Percentiles rank a stretch among this genome's conserved stretches.
phyloP scores from a whole-genome alignment of 2,888 invertebrate genomes.

The Spialia ferax region DNA sequence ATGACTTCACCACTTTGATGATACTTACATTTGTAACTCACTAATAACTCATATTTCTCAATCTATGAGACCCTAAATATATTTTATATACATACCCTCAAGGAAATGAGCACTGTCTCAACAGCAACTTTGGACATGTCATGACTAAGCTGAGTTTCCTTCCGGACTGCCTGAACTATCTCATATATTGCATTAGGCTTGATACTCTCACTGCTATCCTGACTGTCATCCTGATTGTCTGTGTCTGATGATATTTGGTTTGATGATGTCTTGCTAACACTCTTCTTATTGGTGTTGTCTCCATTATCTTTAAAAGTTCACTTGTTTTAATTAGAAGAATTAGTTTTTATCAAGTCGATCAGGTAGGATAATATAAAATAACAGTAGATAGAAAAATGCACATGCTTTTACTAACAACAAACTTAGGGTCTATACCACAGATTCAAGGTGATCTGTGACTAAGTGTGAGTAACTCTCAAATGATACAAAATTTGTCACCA shows the following conservation, averaged over 20 bases:
- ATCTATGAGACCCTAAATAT: background rate
- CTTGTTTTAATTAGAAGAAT: background rate
- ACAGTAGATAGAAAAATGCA: too few species aligned
- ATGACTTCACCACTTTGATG: too few species aligned
- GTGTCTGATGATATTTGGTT: slow-evolving; percentile 78
- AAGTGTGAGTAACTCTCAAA: too few species aligned
- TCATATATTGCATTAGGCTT: slow-evolving; percentile 89
- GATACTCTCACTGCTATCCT: slow-evolving; percentile 81
- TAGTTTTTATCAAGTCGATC: background rate
- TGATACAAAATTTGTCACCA: too few species aligned
- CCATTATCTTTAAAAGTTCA: slow-evolving; percentile 54
- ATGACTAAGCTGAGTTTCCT: slow-evolving; percentile 94
- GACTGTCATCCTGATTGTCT: slow-evolving; percentile 81
- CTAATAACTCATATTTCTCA: too few species aligned
- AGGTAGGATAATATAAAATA: too few species aligned
- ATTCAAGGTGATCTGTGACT: too few species aligned
- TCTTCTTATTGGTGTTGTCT: slow-evolving; percentile 55
- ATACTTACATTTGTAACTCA: too few species aligned
- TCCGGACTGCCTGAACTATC: slow-evolving; percentile 92
- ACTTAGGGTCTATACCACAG: too few species aligned
- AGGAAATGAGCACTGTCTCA: slow-evolving; percentile 89
- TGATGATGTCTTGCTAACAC: slow-evolving; percentile 58
- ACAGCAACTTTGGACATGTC: slow-evolving; percentile 95
- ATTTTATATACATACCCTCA: slow-evolving; percentile 61
- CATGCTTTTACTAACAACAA: too few species aligned